Evolutionary conservation across 2,888 invertebrate genomes (phyloP), one percentile per base, ranked within the genome.

Genomic region (Minunthozetes semirufus): DNA sequence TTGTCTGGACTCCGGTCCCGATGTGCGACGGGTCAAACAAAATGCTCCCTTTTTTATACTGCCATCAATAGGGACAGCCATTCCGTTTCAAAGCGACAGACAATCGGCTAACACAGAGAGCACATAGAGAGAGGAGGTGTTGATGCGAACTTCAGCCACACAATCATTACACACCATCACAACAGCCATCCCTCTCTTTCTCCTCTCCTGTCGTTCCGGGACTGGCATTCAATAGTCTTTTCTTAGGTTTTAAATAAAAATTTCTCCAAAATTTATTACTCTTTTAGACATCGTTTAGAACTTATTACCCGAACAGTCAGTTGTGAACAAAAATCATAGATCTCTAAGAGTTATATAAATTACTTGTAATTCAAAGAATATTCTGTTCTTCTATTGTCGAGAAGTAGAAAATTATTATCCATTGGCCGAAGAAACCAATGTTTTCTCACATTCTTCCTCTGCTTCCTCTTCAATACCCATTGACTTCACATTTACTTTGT

Each of bases 1-100:
- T 68, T 68, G 68, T 68, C 5, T 19, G 15, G 61, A 17, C 68
- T 42, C 68, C 68, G 42, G 42, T 68, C 68, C 68, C 68, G 42
- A 68, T 68, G 68, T 68, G 68, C 68, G 68, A 19, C 38, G 68
- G 68, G 68, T 68, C 68, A 68, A 68, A 68, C 68, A 68, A 68
- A 68, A 68, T 68, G 68, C 68, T 68, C 68, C 68, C 68, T 46
- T 68, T n/a, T 68, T 42, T 68, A 68, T 68, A 42, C 33, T 22
- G 42, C n/a, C 42, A 68, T 68, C 42, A 68, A 68, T 68, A 68
- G 61, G 19, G 22, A 46, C 42, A 22, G 42, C 68, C 68, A 42
- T n/a, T 42, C 22, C 38, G n/a, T 33, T 68, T 68, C 42, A 68
- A 38, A 42, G 19, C 19, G 68, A 68, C 68, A 68, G 68, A 68